Evolutionary conservation across 2,888 invertebrate genomes (phyloP).

Genomic region (Tortricodes alternella): DNA sequence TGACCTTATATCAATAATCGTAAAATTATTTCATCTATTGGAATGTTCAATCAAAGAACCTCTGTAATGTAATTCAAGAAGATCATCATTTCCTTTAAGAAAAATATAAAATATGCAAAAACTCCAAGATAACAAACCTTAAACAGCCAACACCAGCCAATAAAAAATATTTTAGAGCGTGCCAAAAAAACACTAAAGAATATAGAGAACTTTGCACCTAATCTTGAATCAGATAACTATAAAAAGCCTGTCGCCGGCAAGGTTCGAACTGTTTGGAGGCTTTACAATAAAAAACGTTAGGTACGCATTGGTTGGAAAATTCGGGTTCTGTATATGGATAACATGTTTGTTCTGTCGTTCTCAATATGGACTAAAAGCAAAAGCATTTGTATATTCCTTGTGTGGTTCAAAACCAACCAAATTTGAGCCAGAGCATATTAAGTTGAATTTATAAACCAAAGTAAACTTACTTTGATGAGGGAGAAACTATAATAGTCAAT

Average conservation of each 20-base stretch:
- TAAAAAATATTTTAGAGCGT: slow-evolving; percentile 46
- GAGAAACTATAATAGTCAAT: too few relatives aligned
- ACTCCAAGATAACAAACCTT: background rate
- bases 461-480: too few relatives aligned
- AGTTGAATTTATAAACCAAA: too few relatives aligned
- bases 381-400: background rate
- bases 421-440: too few relatives aligned
- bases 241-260: slow-evolving; percentile 57
- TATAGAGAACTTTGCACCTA: slow-evolving; percentile 59
- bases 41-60: too few relatives aligned
- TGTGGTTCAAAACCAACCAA: too few relatives aligned
- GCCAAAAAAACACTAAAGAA: slow-evolving; percentile 52
- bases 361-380: background rate
- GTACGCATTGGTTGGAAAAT: background rate
- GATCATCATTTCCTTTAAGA: background rate
- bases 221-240: slow-evolving; percentile 68
- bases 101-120: background rate
- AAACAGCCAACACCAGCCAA: background rate
- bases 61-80: background rate
- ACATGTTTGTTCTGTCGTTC: slow-evolving; percentile 16
- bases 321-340: slow-evolving; percentile 12
- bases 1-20: too few relatives aligned
- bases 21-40: too few relatives aligned
- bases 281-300: slow-evolving; percentile 21
- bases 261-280: slow-evolving; percentile 28